Conservation (phyloP, 2,888 invertebrate genomes). For the Nebria salina region DNA sequence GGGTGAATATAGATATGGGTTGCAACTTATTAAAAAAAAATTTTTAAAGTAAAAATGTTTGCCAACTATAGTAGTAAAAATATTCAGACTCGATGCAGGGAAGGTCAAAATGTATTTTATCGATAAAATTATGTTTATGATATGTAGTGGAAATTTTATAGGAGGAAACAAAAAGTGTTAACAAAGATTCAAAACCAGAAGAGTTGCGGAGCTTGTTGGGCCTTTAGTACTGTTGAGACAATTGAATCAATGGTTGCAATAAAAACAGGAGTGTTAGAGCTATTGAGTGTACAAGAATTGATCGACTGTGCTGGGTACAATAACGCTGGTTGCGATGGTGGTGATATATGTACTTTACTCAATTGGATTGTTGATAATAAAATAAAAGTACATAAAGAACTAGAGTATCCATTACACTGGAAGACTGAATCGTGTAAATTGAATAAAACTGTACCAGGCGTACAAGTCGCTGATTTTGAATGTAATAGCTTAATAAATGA, state of each 20-base stretch:
- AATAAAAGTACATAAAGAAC: conserved; percentile 67
- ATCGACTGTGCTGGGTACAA: conserved; percentile 82
- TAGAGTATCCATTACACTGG: conserved; percentile 71
- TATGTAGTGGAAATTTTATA: conserved; percentile 63
- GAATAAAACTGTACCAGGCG: conserved; percentile 62
- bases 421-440: conserved; percentile 64
- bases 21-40: too few species aligned
- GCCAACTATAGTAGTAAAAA: too few species aligned
- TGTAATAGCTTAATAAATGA: conserved; percentile 75
- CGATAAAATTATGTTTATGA: too few species aligned
- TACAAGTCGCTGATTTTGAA: conserved; percentile 66
- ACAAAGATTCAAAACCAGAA: conserved; percentile 77
- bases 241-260: conserved; percentile 82
- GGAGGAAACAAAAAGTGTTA: conserved; percentile 74
- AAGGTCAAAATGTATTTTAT: not conserved
- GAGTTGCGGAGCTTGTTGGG: conserved; percentile 87
- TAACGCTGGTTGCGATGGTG: conserved; percentile 81
- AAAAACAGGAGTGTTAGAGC: conserved; percentile 66
- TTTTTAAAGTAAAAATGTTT: too few species aligned
- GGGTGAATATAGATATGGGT: too few species aligned
- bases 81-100: too few species aligned
- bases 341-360: conserved; percentile 81
- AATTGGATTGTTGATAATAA: conserved; percentile 74
- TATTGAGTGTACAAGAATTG: conserved; percentile 80
- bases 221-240: conserved; percentile 79